Evolutionary conservation across 2,797 vertebrate genomes (phyloP).

Genomic region (Myripristis murdjan): DNA sequence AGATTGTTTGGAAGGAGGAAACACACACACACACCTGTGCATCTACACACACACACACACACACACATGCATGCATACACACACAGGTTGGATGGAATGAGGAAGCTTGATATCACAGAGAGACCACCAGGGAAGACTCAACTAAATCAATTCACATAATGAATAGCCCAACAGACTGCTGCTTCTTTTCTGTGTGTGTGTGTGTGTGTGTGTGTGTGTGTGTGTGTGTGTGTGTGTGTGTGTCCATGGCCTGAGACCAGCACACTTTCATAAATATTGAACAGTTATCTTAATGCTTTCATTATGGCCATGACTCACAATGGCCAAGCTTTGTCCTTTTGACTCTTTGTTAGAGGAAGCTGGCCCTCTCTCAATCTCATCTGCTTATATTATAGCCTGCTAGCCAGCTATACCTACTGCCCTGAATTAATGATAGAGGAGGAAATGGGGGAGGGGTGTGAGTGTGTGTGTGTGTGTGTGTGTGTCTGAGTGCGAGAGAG

Average conservation of each 20-base stretch:
- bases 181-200: conserved; percentile 34
- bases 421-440: conserved; percentile 73
- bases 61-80: conserved; percentile 48
- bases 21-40: conserved; percentile 21
- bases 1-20: background rate
- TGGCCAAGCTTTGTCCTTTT: conserved; percentile 82
- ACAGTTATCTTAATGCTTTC: conserved; percentile 85
- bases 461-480: conserved; percentile 10
- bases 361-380: conserved; percentile 81
- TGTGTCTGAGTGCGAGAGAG: background rate
- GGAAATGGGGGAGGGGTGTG: conserved; percentile 5
- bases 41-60: too few relatives aligned
- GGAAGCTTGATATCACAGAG: conserved; percentile 64
- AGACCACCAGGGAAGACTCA: conserved; percentile 75
- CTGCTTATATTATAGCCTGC: conserved; percentile 78
- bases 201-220: too few relatives aligned
- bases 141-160: conserved; percentile 81
- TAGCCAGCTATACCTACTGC: conserved; percentile 70
- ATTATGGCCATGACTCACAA: conserved; percentile 81
- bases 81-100: conserved; percentile 50
- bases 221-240: conserved; percentile 35
- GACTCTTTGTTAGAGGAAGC: conserved; percentile 81
- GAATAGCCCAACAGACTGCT: conserved; percentile 73
- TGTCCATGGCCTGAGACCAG: conserved; percentile 41
- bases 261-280: conserved; percentile 84